Base-by-base conservation (phyloP, 2,888 invertebrate genomes). In the Chrysodeixis includens region DNA sequence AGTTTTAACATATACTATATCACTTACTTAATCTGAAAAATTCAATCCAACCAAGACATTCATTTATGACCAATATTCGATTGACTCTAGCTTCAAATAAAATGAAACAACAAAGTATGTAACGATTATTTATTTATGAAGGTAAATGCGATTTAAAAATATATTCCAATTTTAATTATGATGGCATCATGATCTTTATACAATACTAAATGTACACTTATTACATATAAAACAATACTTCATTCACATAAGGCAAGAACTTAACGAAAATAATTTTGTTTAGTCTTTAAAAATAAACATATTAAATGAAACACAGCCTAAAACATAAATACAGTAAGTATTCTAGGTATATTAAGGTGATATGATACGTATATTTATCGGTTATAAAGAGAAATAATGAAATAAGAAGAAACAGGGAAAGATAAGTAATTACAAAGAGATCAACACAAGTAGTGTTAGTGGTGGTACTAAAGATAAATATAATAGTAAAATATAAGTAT, bases 141-240 rank as follows among this genome's bases (percentile, higher is more conserved):
- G 71, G 80, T 93, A 94, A 93, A 94, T 93, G 93, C 93, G 87
- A 89, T 88, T 90, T 91, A 90, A 88, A 93, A 90, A 92, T 92
- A 93, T 91, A 90, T 87, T 86, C 85, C 84, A 86, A 86, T 82
- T 82, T 49, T 82, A 83, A 89, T 86, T 88, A 92, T 83, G 86
- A 93, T 93, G 93, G 93, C 93, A 92, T 91, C 92, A 83, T 85
- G 87, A 86, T 89, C 71, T 87, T 86, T 90, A 88, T 92, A 92
- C 87, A 90, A 87, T 76, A 88, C 86, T 86, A 84, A 87, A 92
- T 91, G 79, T 92, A 92, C 91, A 90, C 92, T 92, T 92, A 92
- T 69, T 78, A 83, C 71, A 82, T 84, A 85, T 79, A 89, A 89
- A 89, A 90, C 88, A 90, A 83, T 83, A 83, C 67, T 76, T 80